Evolutionary conservation across 1,140 invertebrate species (phyloP).

Genomic region (Meloidogyne exigua): DNA sequence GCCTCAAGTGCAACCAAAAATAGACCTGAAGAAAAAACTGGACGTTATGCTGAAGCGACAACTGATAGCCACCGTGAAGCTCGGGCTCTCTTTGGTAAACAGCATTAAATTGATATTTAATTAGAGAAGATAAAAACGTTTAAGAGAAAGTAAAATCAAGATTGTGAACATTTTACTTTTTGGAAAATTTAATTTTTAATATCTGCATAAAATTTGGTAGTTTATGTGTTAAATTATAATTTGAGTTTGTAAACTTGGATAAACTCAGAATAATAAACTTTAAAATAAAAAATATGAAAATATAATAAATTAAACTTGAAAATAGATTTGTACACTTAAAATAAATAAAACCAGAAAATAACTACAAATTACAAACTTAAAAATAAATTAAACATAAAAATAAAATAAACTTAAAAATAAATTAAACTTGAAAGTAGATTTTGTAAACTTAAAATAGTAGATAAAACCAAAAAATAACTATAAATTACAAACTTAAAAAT

Average conservation of each 20-base stretch:
- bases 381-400: background rate
- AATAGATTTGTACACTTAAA: no score
- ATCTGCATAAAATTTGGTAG: no score
- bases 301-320: background rate
- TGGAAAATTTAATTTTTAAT: no score
- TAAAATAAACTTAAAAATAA: background rate
- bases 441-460: background rate
- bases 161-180: no score
- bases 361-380: background rate
- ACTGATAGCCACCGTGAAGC: conserved; percentile 10
- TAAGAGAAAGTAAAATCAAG: no score
- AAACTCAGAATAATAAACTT: background rate
- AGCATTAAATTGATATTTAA: conserved; percentile 1
- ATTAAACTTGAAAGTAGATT: background rate
- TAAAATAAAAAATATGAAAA: background rate
- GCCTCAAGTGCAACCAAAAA: background rate
- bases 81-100: conserved; percentile 23
- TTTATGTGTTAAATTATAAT: no score
- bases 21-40: conserved; percentile 12
- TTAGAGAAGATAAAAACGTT: background rate
- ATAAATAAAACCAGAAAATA: no score
- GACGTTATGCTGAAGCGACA: conserved; percentile 10
- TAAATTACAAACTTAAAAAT: background rate
- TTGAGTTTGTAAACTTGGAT: no score
- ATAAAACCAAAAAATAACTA: background rate